Conservation (phyloP, 2,113 vertebrate genomes). For the Artemisiospiza belli region DNA sequence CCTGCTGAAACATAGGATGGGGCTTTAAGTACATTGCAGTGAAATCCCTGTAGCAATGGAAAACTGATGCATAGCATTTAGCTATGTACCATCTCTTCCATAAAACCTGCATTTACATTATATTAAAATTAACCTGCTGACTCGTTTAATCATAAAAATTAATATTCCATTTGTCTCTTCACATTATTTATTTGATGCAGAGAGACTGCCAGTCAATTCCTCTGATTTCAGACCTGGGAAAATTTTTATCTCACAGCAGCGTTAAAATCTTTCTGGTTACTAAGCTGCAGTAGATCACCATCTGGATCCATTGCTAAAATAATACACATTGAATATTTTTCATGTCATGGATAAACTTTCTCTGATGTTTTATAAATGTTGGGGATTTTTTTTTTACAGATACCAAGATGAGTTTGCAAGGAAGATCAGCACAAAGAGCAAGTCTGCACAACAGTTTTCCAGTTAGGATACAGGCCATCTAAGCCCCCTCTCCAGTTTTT, state of each 20-base stretch:
- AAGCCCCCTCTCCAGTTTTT: not conserved
- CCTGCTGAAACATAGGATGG: conserved; percentile 28
- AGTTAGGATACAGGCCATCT: not conserved
- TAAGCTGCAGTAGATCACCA: not conserved
- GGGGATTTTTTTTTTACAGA: not conserved
- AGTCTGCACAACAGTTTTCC: not conserved
- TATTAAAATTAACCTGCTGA: conserved; percentile 55
- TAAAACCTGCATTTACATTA: conserved; percentile 21
- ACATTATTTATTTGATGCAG: conserved; percentile 11
- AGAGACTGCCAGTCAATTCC: not conserved
- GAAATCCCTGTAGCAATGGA: conserved; percentile 30
- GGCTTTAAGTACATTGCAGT: not conserved
- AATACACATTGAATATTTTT: not conserved
- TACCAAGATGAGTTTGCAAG: not conserved
- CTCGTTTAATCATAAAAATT: conserved; percentile 50
- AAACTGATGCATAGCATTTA: conserved; percentile 40
- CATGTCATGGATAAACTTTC: not conserved
- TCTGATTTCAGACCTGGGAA: not conserved
- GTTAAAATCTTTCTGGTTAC: not conserved
- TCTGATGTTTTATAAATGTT: not conserved
- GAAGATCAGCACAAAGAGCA: not conserved
- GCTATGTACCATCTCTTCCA: not conserved
- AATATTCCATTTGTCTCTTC: conserved; percentile 6
- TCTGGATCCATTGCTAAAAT: not conserved
- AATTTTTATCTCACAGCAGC: not conserved